Conservation (phyloP, 2,797 vertebrate species). For the Catostomus latipinnis region DNA sequence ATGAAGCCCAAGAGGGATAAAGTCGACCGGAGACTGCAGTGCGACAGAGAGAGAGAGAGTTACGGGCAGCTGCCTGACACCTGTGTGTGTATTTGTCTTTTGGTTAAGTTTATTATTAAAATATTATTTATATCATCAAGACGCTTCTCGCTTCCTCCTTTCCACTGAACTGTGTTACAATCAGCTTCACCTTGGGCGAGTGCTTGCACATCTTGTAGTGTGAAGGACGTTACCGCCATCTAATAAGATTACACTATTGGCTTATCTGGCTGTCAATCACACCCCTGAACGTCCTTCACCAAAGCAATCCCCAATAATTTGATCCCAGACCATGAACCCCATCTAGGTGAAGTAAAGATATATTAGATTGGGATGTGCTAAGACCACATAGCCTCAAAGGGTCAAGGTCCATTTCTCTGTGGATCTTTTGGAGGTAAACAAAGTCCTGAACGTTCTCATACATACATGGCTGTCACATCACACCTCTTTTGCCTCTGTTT, state of each 20-base stretch:
- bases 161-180: constrained; percentile 3
- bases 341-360: constrained; percentile 62
- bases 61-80: too few species aligned
- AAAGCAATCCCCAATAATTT: constrained; percentile 46
- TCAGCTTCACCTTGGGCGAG: constrained; percentile 65
- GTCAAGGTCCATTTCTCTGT: constrained; percentile 25
- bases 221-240: constrained; percentile 18
- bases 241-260: constrained; percentile 30
- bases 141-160: too few species aligned
- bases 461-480: not conserved
- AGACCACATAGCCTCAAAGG: constrained; percentile 9
- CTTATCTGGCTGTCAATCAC: constrained; percentile 40
- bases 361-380: constrained; percentile 23
- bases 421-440: not conserved
- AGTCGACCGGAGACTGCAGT: too few species aligned
- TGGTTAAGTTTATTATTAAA: too few species aligned
- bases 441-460: not conserved
- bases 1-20: too few species aligned
- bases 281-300: constrained; percentile 24
- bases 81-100: too few species aligned
- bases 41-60: too few species aligned
- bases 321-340: constrained; percentile 23
- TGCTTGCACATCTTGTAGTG: constrained; percentile 19
- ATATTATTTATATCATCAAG: too few species aligned
- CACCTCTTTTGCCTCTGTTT: constrained; percentile 18